These are phyloP conservation scores for Phodopus roborovskii DNA, from an alignment of 2,113 vertebrate species.

Conservation along the genomic window DNA sequence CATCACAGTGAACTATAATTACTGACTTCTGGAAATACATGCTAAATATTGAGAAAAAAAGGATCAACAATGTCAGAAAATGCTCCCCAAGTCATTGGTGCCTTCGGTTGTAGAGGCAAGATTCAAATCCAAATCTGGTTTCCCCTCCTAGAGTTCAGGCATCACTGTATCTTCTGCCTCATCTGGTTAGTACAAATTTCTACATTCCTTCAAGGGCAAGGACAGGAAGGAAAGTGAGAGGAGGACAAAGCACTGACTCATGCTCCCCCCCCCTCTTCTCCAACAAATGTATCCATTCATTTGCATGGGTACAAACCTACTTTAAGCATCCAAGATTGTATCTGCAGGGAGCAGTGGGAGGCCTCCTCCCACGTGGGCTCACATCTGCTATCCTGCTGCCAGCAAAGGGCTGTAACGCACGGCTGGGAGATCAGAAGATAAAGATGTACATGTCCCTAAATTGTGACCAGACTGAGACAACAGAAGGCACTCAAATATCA, in stretches of 20 bases:
- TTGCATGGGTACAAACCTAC: neutral
- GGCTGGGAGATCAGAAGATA: neutral
- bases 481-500: constrained; percentile 12
- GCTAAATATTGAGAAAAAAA: neutral
- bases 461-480: neutral
- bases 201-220: neutral
- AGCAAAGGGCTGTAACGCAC: neutral
- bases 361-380: neutral
- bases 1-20: neutral
- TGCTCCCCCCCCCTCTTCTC: neutral
- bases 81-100: neutral
- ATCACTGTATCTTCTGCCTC: neutral
- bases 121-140: neutral
- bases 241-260: neutral
- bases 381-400: neutral
- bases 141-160: neutral
- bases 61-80: neutral
- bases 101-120: neutral
- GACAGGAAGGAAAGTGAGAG: neutral
- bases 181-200: neutral
- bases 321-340: neutral
- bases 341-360: neutral
- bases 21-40: neutral
- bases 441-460: constrained; percentile 38
- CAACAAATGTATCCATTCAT: neutral